Base-by-base conservation (phyloP, 1,140 invertebrate genomes). In the Camponotus vicinus region DNA sequence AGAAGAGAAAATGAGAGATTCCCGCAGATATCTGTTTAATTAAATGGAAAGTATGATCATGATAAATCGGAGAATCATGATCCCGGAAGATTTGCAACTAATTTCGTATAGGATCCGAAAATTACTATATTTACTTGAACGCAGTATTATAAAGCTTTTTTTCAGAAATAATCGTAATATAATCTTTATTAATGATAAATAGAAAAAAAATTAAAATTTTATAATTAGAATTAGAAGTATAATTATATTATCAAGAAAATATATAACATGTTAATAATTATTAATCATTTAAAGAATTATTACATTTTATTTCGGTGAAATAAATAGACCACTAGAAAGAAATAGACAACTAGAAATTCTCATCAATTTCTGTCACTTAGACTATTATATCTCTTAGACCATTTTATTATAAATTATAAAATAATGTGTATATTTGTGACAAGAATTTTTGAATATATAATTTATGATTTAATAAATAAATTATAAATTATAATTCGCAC, bases 51-150 rank as follows among this genome's bases (percentile, higher is more conserved):
- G 3, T 37, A 13, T 8, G 55, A 42, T 21, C 37, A n/a, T 7
- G 18, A n/a, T 37, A 73, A 75, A 75, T 75, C 55, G n/a, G 55
- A 18, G 34, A 75, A 75, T 75, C n/a, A 40, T 11, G 9, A n/a
- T 59, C 27, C n/a, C 55, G 4, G 71, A 6, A 13, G 7, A 76
- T 61, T 76, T 76, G 32, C 37, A 3, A 61, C 37, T 42, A 76
- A 73, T 55, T 55, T 57, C 27, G 0, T 37, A 57, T 57, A 18
- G 0, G 34, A 32, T 71, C 8, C 7, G 13, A n/a, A 71, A 55
- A 55, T 27, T 27, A 27, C 1, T 27, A 18, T 27, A 32, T 73
- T 55, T 52, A 34, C n/a, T 55, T 11, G 5, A 18, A 8, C 21
- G 21, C 2, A 15, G 18, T 18, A 4, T 3, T 67, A 7, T n/a